Base-by-base conservation (phyloP, 2,888 invertebrate species). In the Horisme vitalbata region DNA sequence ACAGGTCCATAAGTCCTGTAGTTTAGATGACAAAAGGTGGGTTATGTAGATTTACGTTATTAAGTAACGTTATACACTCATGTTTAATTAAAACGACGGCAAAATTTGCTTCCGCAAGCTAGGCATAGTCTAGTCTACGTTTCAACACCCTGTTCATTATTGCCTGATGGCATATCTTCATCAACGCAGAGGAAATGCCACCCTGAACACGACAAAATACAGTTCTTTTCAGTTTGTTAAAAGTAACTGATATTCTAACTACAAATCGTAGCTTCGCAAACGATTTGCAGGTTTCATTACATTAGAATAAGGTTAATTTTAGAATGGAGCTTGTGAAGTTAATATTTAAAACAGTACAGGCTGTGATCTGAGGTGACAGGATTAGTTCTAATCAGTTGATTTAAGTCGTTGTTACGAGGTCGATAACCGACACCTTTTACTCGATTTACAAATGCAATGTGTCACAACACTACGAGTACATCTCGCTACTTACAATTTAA, bases 351-450 rank as follows among this genome's bases (percentile, higher is more conserved):
- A 44, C 44, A 41, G 52, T 41, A 24, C 44, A 4, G 21, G 45
- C 11, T 37, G 23, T 44, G 39, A 52, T 47, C 52, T 23, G 38
- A 26, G 36, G 36, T 39, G 44, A 47, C 70, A 61, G 59, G 63
- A 62, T 77, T 72, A 74, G 69, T 69, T 65, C 56, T 71, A 74
- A 78, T 79, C 77, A 73, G 71, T 61, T 70, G 74, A 75, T 73
- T 71, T 69, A 74, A 76, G n/a, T 76, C 68, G 55, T 57, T 58
- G 52, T 23, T 26, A 26, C 54, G 28, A 36, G 47, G 47, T 47
- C 47, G 28, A 33, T 41, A 24, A 47, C 41, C 47, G 49, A 52
- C 47, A 55, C 56, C 61, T 49, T 49, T 45, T 44, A 45, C 62
- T 24, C 24, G 15, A 9, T n/a, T n/a, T n/a, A n/a, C 36, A 14